Evolutionary conservation across 2,113 vertebrate species (phyloP), one percentile per base, ranked within the genome.

Genomic region (Platichthys flesus): DNA sequence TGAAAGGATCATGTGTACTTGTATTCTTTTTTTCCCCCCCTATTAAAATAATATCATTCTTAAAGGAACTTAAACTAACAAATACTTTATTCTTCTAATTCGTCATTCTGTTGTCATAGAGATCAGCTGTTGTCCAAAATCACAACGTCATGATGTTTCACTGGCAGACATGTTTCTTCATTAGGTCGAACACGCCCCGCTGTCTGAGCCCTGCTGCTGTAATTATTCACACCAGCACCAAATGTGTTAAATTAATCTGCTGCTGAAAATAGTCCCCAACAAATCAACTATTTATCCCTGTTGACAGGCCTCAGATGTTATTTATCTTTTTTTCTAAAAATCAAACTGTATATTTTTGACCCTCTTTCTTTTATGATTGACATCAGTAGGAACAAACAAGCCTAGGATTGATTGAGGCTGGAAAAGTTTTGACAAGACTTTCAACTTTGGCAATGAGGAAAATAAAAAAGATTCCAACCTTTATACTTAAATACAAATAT

Each of bases 261-360:
- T 1, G 9, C 65, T 74, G 21, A 71, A 82, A 67, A 74, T 74
- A 68, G 42, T 62, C 72, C 61, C 9, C 8, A 64, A 64, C 18
- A 70, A 37, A 57, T 58, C 5, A 18, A 28, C 40, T 2, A 9
- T 74, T 69, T 63, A n/a, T n/a, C 9, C 9, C 4, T 35, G 15
- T 51, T 51, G 40, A 42, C 40, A 42, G 40, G 40, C 16, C 47
- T 54, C 52, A n/a, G 52, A 54, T n/a, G 9, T n/a, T 2, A 54
- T 21, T 54, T 21, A 51, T 18, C 15, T 51, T 51, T 51, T 51
- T 51, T 51, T 51, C 47, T 16, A 54, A 54, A 54, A n/a, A 54
- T 54, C 20, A 3, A 54, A 54, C 18, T 54, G n/a, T n/a, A 54
- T 3, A 51, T 51, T 51, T 51, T 7, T 51, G 47, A 51, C 15